Base-by-base conservation (phyloP, 2,797 vertebrate species). In the Fistularia commersonii region DNA sequence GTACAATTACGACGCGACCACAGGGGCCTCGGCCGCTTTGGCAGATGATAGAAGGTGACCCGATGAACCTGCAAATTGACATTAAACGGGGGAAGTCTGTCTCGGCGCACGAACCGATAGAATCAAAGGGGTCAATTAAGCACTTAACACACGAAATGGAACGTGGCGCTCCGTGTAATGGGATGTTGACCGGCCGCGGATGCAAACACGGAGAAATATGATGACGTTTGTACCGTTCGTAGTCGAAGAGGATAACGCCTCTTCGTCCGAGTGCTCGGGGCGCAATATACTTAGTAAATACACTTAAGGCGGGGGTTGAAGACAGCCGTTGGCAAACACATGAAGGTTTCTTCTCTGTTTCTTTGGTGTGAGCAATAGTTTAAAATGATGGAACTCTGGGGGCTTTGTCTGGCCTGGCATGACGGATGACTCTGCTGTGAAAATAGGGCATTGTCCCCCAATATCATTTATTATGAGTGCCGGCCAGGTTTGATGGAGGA, bases 361-460 rank as follows among this genome's bases (percentile, higher is more conserved):
- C 67, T 79, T 74, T 56, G 62, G 75, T 74, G 63, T 81, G 86
- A 88, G 82, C 81, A 80, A 83, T 87, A 72, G 79, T 83, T 82
- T 84, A 84, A 88, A 89, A 86, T 80, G 77, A 87, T 84, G 78
- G 82, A 88, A 87, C 84, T 89, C 86, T 62, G 65, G 83, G 76
- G 84, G 82, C 79, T 82, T 82, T 87, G 84, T 89, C 80, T 82
- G 75, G 72, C 75, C 83, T 83, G 75, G 81, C 78, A 84, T 91
- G 90, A 91, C 80, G 67, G 81, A 91, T 91, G 89, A 87, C 79
- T 88, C 71, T 64, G 76, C 82, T 33, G 59, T 64, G 80, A 87
- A 91, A 90, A 90, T 90, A 87, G 89, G 88, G 87, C 90, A 90
- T 89, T 91, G 87, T 91, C 86, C 88, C 83, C 68, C 66, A 67